phyloP scores from a whole-genome alignment of 2,888 invertebrate genomes.

The Latrodectus elegans region DNA sequence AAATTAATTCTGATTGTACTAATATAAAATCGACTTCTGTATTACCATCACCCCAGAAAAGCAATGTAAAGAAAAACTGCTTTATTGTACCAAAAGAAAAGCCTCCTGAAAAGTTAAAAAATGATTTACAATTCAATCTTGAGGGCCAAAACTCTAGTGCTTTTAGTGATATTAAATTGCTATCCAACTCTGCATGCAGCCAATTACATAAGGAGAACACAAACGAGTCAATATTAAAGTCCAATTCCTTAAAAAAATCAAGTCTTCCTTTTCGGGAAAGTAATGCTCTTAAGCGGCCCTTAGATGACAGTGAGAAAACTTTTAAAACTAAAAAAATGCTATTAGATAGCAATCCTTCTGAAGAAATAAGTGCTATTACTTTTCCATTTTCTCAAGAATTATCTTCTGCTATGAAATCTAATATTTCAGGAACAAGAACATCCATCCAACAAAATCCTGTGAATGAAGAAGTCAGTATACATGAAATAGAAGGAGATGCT shows the following conservation, averaged over 20 bases:
- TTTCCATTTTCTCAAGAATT: not conserved
- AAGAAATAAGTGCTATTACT: not conserved
- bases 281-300: conserved; percentile 63
- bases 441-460: conserved; percentile 20
- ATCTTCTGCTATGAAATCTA: not conserved
- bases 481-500: conserved; percentile 78
- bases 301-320: conserved; percentile 58
- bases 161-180: conserved; percentile 15
- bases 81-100: conserved; percentile 40
- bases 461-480: conserved; percentile 68
- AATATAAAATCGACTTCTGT: conserved; percentile 20
- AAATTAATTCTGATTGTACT: not conserved
- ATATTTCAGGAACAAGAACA: not conserved
- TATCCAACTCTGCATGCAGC: conserved; percentile 10
- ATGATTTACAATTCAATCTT: not conserved
- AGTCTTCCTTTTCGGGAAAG: conserved; percentile 44
- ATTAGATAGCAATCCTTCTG: not conserved
- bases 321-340: not conserved
- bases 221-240: conserved; percentile 46
- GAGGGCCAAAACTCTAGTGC: not conserved
- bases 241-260: conserved; percentile 15
- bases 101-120: conserved; percentile 6
- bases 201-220: conserved; percentile 23
- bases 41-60: conserved; percentile 14
- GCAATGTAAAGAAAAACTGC: conserved; percentile 17